Base-by-base conservation (phyloP, 1,140 invertebrate species). In the Daktulosphaira vitifoliae region DNA sequence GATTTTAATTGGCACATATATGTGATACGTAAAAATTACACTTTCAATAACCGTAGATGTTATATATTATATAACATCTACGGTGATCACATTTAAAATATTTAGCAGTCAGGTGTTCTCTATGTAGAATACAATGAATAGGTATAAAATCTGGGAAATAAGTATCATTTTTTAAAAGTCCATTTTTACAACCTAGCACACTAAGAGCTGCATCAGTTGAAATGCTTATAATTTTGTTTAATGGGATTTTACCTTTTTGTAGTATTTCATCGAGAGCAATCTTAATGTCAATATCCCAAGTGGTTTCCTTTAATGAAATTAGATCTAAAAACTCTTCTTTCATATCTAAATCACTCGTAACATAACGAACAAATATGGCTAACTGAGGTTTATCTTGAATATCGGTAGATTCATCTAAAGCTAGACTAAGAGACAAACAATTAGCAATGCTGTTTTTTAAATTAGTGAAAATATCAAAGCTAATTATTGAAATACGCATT, bases 341-440 rank as follows among this genome's bases (percentile, higher is more conserved):
- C 50, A 52, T 16, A 20, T 33, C n/a, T 37, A 52, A 3, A 52
- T 52, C 26, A 11, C n/a, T 33, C 49, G 49, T 18, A 51, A 51
- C 25, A 33, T 51, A 51, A 51, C 26, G 49, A 29, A 51, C 25
- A 51, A 29, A n/a, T n/a, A n/a, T n/a, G n/a, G n/a, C n/a, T n/a
- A n/a, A n/a, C n/a, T n/a, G n/a, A n/a, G n/a, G n/a, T 52, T 33
- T 33, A 52, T 52, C 4, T 33, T 52, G 26, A 2, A 52, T 52
- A 33, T 33, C n/a, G n/a, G 16, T 33, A 33, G 50, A 52, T 52
- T 52, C 26, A 25, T 52, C 50, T 52, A 33, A 52, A 33, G 26
- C 50, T 52, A 52, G 25, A 51, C 48, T 49, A 49, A 49, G 48
- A 26, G 49, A 51, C 4, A 26, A 51, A 29, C 49, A 51, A 51